Base-by-base conservation (phyloP, 92 coral and sea anemone genomes). In the Scolanthus callimorphus region DNA sequence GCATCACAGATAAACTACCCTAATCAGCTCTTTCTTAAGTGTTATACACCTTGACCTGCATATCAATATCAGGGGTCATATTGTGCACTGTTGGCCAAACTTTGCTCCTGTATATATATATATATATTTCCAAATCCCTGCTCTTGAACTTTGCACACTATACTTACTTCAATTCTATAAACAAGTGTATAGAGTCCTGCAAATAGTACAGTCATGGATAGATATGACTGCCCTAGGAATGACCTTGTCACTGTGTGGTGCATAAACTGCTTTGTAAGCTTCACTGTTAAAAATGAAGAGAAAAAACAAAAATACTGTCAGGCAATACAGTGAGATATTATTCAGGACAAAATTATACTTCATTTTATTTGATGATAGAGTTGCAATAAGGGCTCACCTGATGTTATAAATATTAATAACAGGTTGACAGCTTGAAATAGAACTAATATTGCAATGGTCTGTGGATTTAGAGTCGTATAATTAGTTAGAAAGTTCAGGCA, bases 181-280 rank as follows among this genome's bases (percentile, higher is more conserved):
- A 80, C 54, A 47, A 90, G 67, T 11, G 97, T 90, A 59, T 90
- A 90, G 9, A 90, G 81, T 6, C 97, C 97, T 25, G 97, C 92
- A 62, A 76, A 90, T 47, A 90, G 71, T 12, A 90, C 80, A 31
- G 78, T 85, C 29, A 92, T 81, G 2, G 97, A 85, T 31, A 90
- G 50, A 31, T 73, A 90, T 0, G 97, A 82, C 79, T 90, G 97
- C 0, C 61, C 89, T 17, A 90, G 74, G 27, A 90, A 90, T 12
- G 90, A 90, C 63, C 76, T 82, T 21, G 97, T 90, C 0, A 90
- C 74, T 3, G 97, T 90, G 46, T 80, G 89, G 64, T 86, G 97
- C 83, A 85, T 63, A 4, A 85, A 65, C 57, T 90, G 97, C 60
- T 90, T 90, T 20, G 97, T 85, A 30, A 90, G 83, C 53, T 86